Percentiles rank a stretch among this genome's conserved stretches.
Conservation (phyloP, 2,113 vertebrate species). For the Bubalus kerabau region DNA sequence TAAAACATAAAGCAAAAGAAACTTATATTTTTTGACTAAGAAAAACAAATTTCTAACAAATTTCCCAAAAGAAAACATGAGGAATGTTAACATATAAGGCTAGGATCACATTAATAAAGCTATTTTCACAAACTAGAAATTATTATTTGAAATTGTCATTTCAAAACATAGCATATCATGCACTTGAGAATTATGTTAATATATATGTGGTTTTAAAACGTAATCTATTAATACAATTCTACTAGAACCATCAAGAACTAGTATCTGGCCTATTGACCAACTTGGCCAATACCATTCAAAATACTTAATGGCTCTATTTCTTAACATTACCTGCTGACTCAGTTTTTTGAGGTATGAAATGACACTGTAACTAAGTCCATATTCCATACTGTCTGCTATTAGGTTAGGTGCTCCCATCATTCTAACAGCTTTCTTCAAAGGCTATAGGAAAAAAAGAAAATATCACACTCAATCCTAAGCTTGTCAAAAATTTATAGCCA, state of each 20-base stretch:
- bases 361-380: conserved; percentile 97
- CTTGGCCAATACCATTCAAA: conserved; percentile 34
- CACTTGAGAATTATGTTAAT: not conserved
- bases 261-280: conserved; percentile 19
- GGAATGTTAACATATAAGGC: not conserved
- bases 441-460: conserved; percentile 77
- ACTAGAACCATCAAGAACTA: conserved; percentile 14
- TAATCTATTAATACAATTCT: not conserved
- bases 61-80: conserved; percentile 22
- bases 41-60: conserved; percentile 36
- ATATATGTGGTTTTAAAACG: not conserved
- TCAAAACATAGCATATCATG: not conserved
- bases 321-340: conserved; percentile 93
- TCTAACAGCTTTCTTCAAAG: conserved; percentile 94
- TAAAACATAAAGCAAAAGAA: conserved; percentile 39
- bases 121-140: conserved; percentile 38
- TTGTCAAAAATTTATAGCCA: not conserved
- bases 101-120: not conserved
- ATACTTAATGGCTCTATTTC: conserved; percentile 43
- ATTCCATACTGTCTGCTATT: conserved; percentile 97
- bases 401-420: conserved; percentile 98
- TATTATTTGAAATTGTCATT: conserved; percentile 29
- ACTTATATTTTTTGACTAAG: not conserved
- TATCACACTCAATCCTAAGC: not conserved
- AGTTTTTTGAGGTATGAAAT: conserved; percentile 99